phyloP scores from a whole-genome alignment of 35 echinoderm and acorn worm species.

The Nesometra sesokonis region DNA sequence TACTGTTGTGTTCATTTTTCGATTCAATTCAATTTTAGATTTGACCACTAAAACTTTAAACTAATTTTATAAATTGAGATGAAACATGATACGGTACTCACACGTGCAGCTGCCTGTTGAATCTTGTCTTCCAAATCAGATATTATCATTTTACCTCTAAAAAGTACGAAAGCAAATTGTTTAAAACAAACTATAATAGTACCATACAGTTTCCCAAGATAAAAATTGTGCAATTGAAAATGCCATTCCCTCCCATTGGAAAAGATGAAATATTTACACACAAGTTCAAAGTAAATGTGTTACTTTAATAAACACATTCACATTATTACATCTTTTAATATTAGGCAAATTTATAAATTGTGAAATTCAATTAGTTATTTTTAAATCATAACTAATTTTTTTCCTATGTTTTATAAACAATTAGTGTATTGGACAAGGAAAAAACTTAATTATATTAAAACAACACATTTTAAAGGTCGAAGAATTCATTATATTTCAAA shows the following conservation, averaged over 20 bases:
- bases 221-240: background rate
- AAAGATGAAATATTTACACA: background rate
- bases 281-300: background rate
- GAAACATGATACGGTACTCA: constrained; percentile 1
- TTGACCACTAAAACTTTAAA: too few species aligned
- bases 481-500: background rate
- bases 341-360: too few species aligned
- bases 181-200: background rate
- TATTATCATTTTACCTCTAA: constrained; percentile 87
- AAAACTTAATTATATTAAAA: too few species aligned
- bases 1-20: too few species aligned
- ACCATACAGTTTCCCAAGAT: background rate
- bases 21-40: too few species aligned
- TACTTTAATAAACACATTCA: background rate
- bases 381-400: too few species aligned
- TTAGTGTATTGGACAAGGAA: too few species aligned
- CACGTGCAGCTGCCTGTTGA: constrained; percentile 29
- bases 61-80: too few species aligned
- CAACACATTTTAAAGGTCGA: background rate
- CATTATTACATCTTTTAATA: too few species aligned
- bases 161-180: background rate
- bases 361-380: too few species aligned
- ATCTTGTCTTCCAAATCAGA: constrained; percentile 60
- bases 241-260: background rate
- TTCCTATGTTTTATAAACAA: too few species aligned